Evolutionary conservation across 2,888 invertebrate genomes (phyloP).

Genomic region (Pegoplata infirma): DNA sequence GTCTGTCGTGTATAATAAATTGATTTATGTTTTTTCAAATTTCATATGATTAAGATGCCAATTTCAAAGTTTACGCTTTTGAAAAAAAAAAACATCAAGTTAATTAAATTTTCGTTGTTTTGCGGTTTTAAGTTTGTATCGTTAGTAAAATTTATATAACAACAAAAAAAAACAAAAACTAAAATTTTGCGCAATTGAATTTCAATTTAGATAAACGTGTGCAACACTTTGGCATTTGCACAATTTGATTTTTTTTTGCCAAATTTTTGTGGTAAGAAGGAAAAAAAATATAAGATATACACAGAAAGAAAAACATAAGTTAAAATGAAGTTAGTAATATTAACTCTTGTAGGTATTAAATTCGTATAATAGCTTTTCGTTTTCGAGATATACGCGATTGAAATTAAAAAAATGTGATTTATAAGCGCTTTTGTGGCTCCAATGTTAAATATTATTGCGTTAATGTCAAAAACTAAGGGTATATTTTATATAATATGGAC

Average conservation of each 20-base stretch:
- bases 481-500: too few relatives aligned
- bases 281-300: slow-evolving; percentile 12
- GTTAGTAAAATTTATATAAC: slow-evolving; percentile 40
- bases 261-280: slow-evolving; percentile 24
- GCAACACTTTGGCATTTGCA: slow-evolving; percentile 61
- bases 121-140: slow-evolving; percentile 34
- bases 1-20: slow-evolving; percentile 48
- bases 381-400: too few relatives aligned
- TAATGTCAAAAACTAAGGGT: too few relatives aligned
- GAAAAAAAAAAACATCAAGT: slow-evolving; percentile 40
- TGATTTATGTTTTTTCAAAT: slow-evolving; percentile 60
- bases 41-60: slow-evolving; percentile 61
- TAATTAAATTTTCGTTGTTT: slow-evolving; percentile 58
- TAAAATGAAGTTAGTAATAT: slow-evolving; percentile 2
- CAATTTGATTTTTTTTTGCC: slow-evolving; percentile 39
- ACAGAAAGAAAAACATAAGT: slow-evolving; percentile 44
- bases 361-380: too few relatives aligned
- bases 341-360: too few relatives aligned
- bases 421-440: too few relatives aligned
- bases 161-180: slow-evolving; percentile 28
- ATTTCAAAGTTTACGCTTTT: slow-evolving; percentile 55
- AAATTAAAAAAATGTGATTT: too few relatives aligned
- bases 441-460: too few relatives aligned
- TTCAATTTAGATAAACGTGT: slow-evolving; percentile 62
- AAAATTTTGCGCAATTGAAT: slow-evolving; percentile 60